Conservation (phyloP, 2,113 vertebrate genomes). For the Eudyptes chrysolophus region DNA sequence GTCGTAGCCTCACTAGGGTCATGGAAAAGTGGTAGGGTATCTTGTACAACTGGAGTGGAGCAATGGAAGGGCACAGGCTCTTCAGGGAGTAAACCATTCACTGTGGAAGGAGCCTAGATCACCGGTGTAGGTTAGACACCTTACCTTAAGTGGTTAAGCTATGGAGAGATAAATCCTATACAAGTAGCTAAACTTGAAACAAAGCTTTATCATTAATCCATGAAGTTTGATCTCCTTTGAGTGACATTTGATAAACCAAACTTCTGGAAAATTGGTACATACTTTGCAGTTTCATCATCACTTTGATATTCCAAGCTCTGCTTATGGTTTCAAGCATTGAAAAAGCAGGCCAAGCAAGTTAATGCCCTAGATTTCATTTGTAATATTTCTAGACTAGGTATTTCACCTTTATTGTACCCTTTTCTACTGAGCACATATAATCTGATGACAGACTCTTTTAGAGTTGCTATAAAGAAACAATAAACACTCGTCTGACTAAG, state of each 20-base stretch:
- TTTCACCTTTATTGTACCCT: neutral
- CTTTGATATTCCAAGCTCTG: neutral
- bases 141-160: neutral
- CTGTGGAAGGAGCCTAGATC: neutral
- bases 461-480: neutral
- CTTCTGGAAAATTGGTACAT: neutral
- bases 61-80: neutral
- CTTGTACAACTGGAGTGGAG: neutral
- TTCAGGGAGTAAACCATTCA: neutral
- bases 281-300: neutral
- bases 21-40: neutral
- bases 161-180: neutral
- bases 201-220: neutral
- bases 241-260: neutral
- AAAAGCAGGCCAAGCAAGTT: neutral
- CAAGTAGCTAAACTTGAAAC: neutral
- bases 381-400: neutral
- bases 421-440: neutral
- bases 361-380: neutral
- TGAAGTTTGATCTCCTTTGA: neutral
- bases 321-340: neutral
- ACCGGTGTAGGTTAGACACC: neutral
- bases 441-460: neutral
- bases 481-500: neutral
- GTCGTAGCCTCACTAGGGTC: neutral